Conservation (phyloP, 35 echinoderm and acorn worm species). For the Ophioderma brevispina region DNA sequence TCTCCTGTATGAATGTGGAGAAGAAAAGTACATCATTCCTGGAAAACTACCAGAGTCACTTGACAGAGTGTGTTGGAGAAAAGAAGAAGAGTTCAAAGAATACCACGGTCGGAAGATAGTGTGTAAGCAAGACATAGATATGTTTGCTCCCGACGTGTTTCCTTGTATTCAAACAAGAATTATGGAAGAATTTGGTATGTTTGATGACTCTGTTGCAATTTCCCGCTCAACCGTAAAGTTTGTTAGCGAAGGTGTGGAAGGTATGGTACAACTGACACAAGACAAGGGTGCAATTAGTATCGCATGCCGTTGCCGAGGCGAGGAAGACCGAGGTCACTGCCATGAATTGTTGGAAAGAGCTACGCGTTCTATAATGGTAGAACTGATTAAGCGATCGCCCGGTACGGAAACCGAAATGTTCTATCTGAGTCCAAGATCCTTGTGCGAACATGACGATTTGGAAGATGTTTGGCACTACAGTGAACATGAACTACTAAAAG, state of each 20-base stretch:
- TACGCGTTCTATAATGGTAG: not conserved
- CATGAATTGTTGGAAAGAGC: not conserved
- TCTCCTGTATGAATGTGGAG: not conserved
- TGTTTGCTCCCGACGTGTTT: not conserved
- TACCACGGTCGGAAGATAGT: not conserved
- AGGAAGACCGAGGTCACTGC: not conserved
- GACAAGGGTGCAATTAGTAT: not conserved
- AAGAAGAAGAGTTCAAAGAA: not conserved
- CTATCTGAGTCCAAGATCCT: conserved; percentile 20
- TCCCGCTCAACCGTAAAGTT: not conserved
- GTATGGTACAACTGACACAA: not conserved
- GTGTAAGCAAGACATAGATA: not conserved
- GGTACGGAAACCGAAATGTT: not conserved
- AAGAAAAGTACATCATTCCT: not conserved
- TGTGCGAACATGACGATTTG: conserved; percentile 2
- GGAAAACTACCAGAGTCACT: not conserved
- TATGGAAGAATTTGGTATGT: not conserved
- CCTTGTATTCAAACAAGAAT: not conserved
- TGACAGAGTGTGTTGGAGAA: not conserved
- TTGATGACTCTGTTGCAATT: not conserved
- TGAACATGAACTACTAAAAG: not conserved
- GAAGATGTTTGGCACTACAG: conserved; percentile 18
- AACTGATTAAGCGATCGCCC: not conserved
- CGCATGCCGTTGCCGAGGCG: not conserved
- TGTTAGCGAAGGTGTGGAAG: not conserved